Conservation (phyloP, 2,797 vertebrate species). For the Lagodon rhomboides region DNA sequence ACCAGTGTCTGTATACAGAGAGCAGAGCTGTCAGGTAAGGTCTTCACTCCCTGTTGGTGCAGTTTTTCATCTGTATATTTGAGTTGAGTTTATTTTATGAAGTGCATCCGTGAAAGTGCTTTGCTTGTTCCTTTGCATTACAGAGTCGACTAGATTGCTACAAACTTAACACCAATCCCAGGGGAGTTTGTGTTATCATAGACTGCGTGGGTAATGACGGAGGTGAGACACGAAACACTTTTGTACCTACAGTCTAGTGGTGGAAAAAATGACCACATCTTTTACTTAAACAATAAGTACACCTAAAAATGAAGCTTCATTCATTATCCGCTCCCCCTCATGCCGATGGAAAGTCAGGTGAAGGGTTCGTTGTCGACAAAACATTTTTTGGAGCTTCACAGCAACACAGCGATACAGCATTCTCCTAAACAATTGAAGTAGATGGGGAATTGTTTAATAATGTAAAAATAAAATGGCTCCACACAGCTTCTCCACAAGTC, state of each 20-base stretch:
- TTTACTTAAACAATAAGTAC: too few relatives aligned
- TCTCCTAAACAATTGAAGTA: too few relatives aligned
- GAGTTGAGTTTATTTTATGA: neutral
- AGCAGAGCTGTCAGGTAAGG: conserved; percentile 55
- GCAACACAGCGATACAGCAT: too few relatives aligned
- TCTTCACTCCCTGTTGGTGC: neutral
- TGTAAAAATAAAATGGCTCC: too few relatives aligned
- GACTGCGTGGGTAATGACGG: conserved; percentile 92
- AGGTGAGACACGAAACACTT: conserved; percentile 83
- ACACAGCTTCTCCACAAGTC: too few relatives aligned
- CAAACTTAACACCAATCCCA: conserved; percentile 83
- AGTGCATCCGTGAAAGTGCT: conserved; percentile 7
- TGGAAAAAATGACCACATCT: neutral
- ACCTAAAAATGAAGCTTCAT: too few relatives aligned
- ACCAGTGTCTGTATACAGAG: conserved; percentile 18
- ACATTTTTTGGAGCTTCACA: too few relatives aligned
- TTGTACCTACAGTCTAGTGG: neutral
- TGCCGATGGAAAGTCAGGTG: too few relatives aligned
- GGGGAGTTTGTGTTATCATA: conserved; percentile 93
- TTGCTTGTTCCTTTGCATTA: conserved; percentile 45
- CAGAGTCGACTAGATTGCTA: conserved; percentile 83
- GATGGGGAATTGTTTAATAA: too few relatives aligned
- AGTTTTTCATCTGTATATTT: neutral
- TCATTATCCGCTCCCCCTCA: too few relatives aligned
- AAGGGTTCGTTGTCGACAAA: too few relatives aligned